Percentiles rank a stretch among this genome's conserved stretches.
Conservation (phyloP, 2,113 vertebrate genomes). For the Gadus macrocephalus region DNA sequence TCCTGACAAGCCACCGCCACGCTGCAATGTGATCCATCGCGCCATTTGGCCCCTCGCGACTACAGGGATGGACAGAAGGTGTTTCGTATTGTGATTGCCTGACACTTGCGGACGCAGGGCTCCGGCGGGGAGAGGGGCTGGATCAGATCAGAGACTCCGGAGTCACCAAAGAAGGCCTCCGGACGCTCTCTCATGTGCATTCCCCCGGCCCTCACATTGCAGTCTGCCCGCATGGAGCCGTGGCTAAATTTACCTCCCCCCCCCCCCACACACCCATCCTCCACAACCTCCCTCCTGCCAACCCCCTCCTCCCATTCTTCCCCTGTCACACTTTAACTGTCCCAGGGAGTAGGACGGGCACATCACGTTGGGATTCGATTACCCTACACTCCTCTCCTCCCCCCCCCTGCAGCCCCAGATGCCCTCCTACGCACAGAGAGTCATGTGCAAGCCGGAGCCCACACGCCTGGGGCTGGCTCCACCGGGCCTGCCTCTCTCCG, state of each 20-base stretch:
- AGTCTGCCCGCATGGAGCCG: conserved; percentile 5
- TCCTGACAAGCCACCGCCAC: conserved; percentile 27
- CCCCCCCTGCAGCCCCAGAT: neutral
- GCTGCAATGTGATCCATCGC: conserved; percentile 57
- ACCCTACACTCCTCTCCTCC: conserved; percentile 36
- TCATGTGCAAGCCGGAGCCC: conserved; percentile 60
- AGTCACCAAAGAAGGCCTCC: conserved; percentile 19
- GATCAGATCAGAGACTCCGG: no score
- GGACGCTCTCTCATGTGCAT: neutral
- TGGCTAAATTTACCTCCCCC: conserved; percentile 66
- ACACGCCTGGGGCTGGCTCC: conserved; percentile 52
- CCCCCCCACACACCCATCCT: conserved; percentile 38
- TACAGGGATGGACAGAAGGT: conserved; percentile 45
- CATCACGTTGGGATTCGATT: conserved; percentile 72
- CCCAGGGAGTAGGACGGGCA: no score
- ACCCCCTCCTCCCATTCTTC: no score
- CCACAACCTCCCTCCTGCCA: conserved; percentile 35
- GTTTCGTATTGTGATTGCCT: conserved; percentile 58
- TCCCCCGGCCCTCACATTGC: neutral
- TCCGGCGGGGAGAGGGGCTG: conserved; percentile 19
- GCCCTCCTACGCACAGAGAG: conserved; percentile 41
- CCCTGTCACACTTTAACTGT: no score
- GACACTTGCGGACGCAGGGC: conserved; percentile 41
- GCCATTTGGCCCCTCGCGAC: conserved; percentile 44
- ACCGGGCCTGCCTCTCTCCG: conserved; percentile 49